phyloP scores from a whole-genome alignment of 2,113 vertebrate genomes.

The Melanerpes aurifrons region DNA sequence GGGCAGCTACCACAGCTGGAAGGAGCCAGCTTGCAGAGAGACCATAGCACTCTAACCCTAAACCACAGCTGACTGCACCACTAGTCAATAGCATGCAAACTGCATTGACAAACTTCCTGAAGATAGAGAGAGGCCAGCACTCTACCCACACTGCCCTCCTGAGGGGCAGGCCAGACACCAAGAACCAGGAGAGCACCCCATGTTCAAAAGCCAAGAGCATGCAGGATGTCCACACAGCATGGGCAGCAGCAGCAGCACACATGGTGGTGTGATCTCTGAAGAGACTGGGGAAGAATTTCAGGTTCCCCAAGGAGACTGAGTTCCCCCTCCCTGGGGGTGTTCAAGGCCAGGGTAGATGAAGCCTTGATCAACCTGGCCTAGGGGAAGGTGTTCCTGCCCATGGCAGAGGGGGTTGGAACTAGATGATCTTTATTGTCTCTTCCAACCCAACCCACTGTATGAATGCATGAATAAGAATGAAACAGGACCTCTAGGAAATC shows the following conservation, averaged over 20 bases:
- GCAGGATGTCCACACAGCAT: rapidly evolving
- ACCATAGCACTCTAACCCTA: neutral
- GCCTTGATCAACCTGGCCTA: too few species aligned
- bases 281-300: rapidly evolving
- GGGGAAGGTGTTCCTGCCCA: too few species aligned
- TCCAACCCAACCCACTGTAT: too few species aligned
- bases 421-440: too few species aligned
- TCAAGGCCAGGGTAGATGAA: too few species aligned
- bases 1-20: neutral
- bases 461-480: neutral
- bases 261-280: rapidly evolving
- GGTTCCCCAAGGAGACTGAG: too few species aligned
- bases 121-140: neutral
- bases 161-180: neutral
- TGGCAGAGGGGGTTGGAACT: too few species aligned
- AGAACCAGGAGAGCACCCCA: neutral
- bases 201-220: neutral
- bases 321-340: too few species aligned
- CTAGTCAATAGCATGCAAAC: neutral
- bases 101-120: neutral
- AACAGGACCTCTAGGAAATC: neutral
- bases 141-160: neutral
- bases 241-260: rapidly evolving
- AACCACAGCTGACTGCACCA: neutral
- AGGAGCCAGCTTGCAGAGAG: neutral